Percentiles rank a stretch among this genome's conserved stretches.
Conservation (phyloP, 2,113 vertebrate species). For the Sarotherodon lohbergeri region DNA sequence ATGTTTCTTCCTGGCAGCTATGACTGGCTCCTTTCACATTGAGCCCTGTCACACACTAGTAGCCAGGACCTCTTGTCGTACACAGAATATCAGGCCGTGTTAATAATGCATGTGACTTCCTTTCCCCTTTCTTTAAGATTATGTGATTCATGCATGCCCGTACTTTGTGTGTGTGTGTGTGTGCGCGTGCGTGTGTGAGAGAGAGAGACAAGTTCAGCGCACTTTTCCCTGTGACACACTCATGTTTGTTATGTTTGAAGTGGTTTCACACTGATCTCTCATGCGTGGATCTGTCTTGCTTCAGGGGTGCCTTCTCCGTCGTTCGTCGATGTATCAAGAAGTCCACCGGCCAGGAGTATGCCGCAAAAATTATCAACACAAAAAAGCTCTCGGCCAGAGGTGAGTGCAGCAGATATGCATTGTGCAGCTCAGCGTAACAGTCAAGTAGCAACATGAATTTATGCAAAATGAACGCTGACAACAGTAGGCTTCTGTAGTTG, state of each 20-base stretch:
- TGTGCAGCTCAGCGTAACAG: background rate
- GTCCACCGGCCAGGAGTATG: slow-evolving; percentile 93
- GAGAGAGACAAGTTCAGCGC: background rate
- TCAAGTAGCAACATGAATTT: background rate
- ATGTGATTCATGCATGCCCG: background rate
- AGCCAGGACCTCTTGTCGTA: background rate
- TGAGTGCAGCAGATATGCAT: slow-evolving; percentile 62
- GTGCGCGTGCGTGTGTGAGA: background rate
- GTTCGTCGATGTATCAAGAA: slow-evolving; percentile 97
- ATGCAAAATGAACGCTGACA: background rate
- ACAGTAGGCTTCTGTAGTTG: background rate
- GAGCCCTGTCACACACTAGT: background rate
- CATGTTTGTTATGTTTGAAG: background rate
- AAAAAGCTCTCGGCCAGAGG: slow-evolving; percentile 98
- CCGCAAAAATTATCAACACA: slow-evolving; percentile 99
- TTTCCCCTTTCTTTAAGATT: background rate
- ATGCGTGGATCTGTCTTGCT: slow-evolving; percentile 13
- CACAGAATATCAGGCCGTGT: slow-evolving; percentile 22
- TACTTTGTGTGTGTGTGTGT: background rate
- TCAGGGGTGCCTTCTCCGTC: slow-evolving; percentile 96
- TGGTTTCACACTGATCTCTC: background rate
- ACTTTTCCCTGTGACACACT: background rate
- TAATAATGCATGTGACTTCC: slow-evolving; percentile 22
- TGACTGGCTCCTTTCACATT: slow-evolving; percentile 2
- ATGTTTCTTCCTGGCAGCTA: slow-evolving; percentile 1